phyloP scores from a whole-genome alignment of 2,888 invertebrate genomes.

The Eupelmus urozonus region DNA sequence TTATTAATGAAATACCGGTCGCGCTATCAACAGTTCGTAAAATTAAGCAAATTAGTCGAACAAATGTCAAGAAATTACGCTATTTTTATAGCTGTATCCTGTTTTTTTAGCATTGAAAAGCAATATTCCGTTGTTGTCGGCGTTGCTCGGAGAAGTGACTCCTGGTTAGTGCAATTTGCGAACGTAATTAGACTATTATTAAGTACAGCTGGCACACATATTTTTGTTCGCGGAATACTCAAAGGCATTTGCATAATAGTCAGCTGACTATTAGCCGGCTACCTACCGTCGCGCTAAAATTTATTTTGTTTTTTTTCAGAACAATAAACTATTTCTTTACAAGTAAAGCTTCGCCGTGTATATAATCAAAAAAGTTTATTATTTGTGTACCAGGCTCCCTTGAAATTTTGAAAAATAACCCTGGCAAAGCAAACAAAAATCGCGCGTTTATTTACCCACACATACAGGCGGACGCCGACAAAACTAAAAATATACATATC shows the following conservation, averaged over 20 bases:
- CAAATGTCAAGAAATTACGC: too few relatives aligned
- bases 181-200: conserved; percentile 31
- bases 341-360: not conserved
- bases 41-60: conserved; percentile 15
- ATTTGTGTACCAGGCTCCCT: too few relatives aligned
- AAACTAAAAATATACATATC: not conserved
- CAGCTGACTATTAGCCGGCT: not conserved
- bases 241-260: conserved; percentile 34
- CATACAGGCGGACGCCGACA: too few relatives aligned
- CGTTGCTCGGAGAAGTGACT: too few relatives aligned
- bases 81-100: not conserved
- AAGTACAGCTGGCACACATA: conserved; percentile 7
- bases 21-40: not conserved
- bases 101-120: conserved; percentile 8
- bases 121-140: not conserved
- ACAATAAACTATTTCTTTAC: not conserved
- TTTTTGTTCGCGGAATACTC: conserved; percentile 18
- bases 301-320: too few relatives aligned
- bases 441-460: too few relatives aligned
- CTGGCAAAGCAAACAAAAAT: too few relatives aligned
- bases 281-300: too few relatives aligned
- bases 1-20: not conserved
- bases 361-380: too few relatives aligned
- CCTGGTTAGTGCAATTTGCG: conserved; percentile 8
- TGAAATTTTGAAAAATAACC: too few relatives aligned